Conservation (phyloP, 2,888 invertebrate genomes). For the Acanthococcus lagerstroemiae region DNA sequence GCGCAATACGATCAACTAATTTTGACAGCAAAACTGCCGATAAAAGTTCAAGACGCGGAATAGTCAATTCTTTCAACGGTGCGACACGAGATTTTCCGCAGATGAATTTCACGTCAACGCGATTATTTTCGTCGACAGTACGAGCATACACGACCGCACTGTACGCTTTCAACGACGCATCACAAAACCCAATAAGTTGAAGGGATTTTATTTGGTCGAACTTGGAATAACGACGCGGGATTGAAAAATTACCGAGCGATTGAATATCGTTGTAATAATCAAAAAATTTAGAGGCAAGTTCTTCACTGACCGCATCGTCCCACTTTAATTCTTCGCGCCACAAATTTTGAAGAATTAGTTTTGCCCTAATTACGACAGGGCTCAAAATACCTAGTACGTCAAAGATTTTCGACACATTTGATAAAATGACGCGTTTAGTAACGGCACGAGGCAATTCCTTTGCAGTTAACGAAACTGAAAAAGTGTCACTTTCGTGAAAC, state of each 20-base stretch:
- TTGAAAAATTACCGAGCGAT: background rate
- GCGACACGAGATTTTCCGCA: background rate
- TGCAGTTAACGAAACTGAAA: background rate
- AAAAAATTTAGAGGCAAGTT: background rate
- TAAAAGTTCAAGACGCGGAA: no score
- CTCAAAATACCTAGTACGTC: background rate
- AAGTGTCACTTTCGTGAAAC: background rate
- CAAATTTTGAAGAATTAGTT: background rate
- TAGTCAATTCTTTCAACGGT: no score
- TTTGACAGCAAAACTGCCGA: background rate
- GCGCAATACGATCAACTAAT: background rate
- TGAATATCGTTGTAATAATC: background rate
- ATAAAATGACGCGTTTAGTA: background rate
- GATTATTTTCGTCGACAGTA: background rate
- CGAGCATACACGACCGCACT: background rate
- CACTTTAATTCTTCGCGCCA: background rate
- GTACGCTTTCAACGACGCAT: background rate
- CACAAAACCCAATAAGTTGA: slow-evolving; percentile 1
- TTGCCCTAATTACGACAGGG: background rate
- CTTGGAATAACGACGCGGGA: background rate
- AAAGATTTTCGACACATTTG: background rate
- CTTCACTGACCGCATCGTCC: background rate
- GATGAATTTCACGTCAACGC: background rate
- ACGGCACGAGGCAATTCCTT: no score
- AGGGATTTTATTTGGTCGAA: no score